These are phyloP conservation scores for Dendrolimus punctatus DNA, from an alignment of 1,140 invertebrate species.

Conservation along the genomic window DNA sequence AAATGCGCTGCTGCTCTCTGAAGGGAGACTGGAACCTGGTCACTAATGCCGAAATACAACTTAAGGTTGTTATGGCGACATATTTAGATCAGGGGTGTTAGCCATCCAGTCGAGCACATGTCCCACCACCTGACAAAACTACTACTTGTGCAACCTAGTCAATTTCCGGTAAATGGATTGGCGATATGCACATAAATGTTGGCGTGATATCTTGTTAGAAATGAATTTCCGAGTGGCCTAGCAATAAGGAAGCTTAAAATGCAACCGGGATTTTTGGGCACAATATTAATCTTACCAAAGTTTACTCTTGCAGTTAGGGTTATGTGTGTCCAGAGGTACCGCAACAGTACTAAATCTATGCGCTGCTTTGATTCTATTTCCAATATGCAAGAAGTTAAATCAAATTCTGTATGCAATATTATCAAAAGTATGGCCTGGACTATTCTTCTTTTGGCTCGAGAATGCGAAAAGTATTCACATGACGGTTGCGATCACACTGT, in stretches of 20 bases:
- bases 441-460: conserved; percentile 65
- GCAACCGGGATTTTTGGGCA: too few species aligned
- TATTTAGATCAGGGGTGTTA: too few species aligned
- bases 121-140: too few species aligned
- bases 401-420: conserved; percentile 43
- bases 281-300: background rate
- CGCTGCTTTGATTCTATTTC: conserved; percentile 48
- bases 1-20: too few species aligned
- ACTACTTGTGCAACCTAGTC: too few species aligned
- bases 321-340: conserved; percentile 55
- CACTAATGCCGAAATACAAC: too few species aligned
- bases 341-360: conserved; percentile 56
- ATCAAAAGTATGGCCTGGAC: conserved; percentile 42
- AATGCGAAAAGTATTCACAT: conserved; percentile 60
- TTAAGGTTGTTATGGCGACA: too few species aligned
- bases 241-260: too few species aligned
- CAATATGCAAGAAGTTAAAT: conserved; percentile 61
- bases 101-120: too few species aligned
- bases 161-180: too few species aligned
- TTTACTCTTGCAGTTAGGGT: conserved; percentile 45
- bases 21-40: too few species aligned
- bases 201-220: background rate
- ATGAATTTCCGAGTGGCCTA: background rate
- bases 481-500: conserved; percentile 52
- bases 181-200: too few species aligned